Base-by-base conservation (phyloP, 2,888 invertebrate species). In the Trissoscelio sp. region DNA sequence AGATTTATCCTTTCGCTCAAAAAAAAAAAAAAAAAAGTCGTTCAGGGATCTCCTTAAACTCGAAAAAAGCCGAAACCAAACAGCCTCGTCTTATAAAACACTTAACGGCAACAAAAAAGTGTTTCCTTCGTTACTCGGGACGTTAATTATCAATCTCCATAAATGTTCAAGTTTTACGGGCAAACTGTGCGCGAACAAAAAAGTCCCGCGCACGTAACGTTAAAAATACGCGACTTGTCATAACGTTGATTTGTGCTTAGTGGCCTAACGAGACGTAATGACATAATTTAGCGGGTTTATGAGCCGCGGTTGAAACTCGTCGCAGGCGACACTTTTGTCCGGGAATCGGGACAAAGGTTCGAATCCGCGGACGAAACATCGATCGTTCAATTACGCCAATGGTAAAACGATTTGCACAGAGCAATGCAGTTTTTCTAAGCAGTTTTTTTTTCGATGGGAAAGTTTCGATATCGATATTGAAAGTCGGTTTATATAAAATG, bases 241-340 rank as follows among this genome's bases (percentile, higher is more conserved):
- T 67, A 55, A 69, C 16, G 62, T 53, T 67, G 58, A 55, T 57
- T 70, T 39, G 46, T 20, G 28, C 81, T 69, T 79, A 24, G 60
- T 72, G 58, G 66, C 72, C 79, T 77, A 83, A 69, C 79, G 62
- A 72, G 75, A 72, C 79, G 58, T 84, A 85, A 85, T 84, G 82
- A 86, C 75, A 86, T 85, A 85, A 86, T 87, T 85, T 83, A 85
- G 81, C 74, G 51, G 79, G 80, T 87, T 85, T 82, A 86, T 80
- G 83, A 73, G 81, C 82, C 69, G 84, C 84, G 83, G 84, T 73
- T 66, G 85, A 86, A 87, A 73, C 60, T 72, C 22, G 48, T 5
- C 0, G 18, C 48, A 4, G 20, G 34, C 22, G 14, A n/a, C 11
- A 37, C 39, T 48, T 60, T 60, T 51, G 58, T 22, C 48, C 60